A percentile compares a stretch with the other conserved stretches of the same genome.
Conservation (phyloP, 2,113 vertebrate species). For the Crotophaga sulcirostris region DNA sequence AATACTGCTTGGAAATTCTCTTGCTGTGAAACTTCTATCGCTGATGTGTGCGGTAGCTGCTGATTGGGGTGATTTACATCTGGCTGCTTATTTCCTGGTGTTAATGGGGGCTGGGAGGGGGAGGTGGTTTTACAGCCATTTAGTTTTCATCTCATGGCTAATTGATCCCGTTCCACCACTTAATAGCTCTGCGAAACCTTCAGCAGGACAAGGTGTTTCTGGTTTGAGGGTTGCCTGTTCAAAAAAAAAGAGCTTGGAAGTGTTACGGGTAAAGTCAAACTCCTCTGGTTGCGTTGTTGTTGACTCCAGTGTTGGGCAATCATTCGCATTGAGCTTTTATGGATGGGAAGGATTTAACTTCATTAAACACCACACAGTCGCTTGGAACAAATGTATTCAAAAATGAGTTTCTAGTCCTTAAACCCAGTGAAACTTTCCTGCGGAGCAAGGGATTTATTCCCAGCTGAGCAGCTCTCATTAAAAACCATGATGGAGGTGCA, state of each 20-base stretch:
- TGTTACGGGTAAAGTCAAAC: not conserved
- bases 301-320: not conserved
- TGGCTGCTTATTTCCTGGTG: conserved; percentile 12
- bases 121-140: conserved; percentile 21
- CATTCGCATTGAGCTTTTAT: not conserved
- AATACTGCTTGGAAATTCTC: not conserved
- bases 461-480: not conserved
- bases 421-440: not conserved
- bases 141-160: conserved; percentile 39
- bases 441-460: not conserved
- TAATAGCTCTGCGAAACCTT: not conserved
- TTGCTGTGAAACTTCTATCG: conserved; percentile 5
- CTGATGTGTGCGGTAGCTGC: not conserved
- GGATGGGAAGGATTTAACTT: not conserved
- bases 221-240: not conserved
- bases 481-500: not conserved
- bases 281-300: not conserved
- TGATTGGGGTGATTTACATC: conserved; percentile 31
- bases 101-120: not conserved
- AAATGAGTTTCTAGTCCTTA: not conserved
- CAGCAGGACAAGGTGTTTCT: not conserved
- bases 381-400: not conserved
- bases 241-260: not conserved
- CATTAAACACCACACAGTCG: not conserved
- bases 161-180: not conserved